Evolutionary conservation across 2,797 vertebrate genomes (phyloP).

Genomic region (Xenops minutus): DNA sequence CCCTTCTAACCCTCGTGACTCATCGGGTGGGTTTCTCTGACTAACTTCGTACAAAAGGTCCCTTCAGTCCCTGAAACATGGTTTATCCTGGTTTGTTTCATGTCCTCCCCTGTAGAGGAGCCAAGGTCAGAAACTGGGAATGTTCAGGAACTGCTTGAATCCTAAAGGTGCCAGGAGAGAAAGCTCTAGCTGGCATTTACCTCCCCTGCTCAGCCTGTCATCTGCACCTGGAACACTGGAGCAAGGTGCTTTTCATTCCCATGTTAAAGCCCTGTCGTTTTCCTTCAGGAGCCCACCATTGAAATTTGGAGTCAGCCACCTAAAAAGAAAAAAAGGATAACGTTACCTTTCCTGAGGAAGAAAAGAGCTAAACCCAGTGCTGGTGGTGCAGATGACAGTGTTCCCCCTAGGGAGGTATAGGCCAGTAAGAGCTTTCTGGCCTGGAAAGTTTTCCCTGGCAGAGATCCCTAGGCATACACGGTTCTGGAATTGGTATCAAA

Average conservation of each 20-base stretch:
- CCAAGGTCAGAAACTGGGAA: not conserved
- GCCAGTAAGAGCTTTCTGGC: not conserved
- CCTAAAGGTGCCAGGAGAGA: not conserved
- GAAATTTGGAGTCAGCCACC: not conserved
- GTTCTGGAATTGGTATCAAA: not conserved
- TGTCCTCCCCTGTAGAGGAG: not conserved
- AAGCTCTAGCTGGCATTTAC: not conserved
- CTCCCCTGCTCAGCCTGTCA: not conserved
- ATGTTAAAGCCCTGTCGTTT: not conserved
- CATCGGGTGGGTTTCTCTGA: not conserved
- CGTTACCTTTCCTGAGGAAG: not conserved
- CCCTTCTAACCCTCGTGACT: not conserved
- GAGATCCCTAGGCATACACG: not conserved
- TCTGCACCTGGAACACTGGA: not conserved
- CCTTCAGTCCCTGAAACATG: not conserved
- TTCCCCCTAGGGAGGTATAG: not conserved
- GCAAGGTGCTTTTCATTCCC: not conserved
- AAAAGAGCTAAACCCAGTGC: not conserved
- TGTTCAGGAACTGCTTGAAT: not conserved
- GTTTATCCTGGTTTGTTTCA: not conserved
- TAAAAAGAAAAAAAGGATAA: not conserved
- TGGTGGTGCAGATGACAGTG: not conserved
- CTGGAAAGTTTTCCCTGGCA: not conserved
- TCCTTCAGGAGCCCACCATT: not conserved
- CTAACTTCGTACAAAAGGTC: not conserved